Percentiles rank a stretch among this genome's conserved stretches.
phyloP scores from a whole-genome alignment of 2,888 invertebrate genomes.

The Endotricha flammealis region DNA sequence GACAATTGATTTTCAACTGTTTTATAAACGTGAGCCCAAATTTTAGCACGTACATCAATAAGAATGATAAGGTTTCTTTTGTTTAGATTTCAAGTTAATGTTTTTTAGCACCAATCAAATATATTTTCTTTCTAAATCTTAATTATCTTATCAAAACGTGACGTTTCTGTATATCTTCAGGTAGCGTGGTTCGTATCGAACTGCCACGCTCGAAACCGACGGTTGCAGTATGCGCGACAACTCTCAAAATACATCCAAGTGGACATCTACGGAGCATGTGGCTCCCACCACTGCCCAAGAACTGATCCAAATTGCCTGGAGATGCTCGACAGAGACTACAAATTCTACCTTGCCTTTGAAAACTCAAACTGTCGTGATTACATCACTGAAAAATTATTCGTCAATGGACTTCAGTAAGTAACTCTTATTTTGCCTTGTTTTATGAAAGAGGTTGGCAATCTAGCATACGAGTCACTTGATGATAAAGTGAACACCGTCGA shows the following conservation, averaged over 20 bases:
- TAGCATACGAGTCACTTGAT: no score
- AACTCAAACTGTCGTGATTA: slow-evolving; percentile 98
- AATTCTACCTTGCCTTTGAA: slow-evolving; percentile 97
- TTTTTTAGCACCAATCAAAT: no score
- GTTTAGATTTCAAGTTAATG: no score
- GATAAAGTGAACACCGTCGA: no score
- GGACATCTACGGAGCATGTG: slow-evolving; percentile 95
- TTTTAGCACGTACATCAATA: no score
- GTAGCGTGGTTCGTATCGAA: slow-evolving; percentile 99
- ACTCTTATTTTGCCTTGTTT: neutral
- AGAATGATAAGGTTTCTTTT: no score
- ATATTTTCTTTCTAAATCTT: no score
- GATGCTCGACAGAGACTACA: slow-evolving; percentile 94
- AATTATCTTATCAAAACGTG: no score
- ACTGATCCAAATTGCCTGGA: slow-evolving; percentile 91
- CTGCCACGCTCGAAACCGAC: slow-evolving; percentile 94
- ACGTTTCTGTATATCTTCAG: slow-evolving; percentile 58
- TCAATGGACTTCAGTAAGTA: slow-evolving; percentile 93
- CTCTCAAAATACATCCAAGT: slow-evolving; percentile 91
- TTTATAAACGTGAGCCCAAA: no score
- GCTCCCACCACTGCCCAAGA: slow-evolving; percentile 89
- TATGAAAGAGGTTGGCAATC: neutral
- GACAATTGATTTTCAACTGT: no score
- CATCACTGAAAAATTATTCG: slow-evolving; percentile 97
- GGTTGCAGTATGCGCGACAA: slow-evolving; percentile 91